Evolutionary conservation across 1,140 invertebrate genomes (phyloP).

Genomic region (Macrocentrus cingulum): DNA sequence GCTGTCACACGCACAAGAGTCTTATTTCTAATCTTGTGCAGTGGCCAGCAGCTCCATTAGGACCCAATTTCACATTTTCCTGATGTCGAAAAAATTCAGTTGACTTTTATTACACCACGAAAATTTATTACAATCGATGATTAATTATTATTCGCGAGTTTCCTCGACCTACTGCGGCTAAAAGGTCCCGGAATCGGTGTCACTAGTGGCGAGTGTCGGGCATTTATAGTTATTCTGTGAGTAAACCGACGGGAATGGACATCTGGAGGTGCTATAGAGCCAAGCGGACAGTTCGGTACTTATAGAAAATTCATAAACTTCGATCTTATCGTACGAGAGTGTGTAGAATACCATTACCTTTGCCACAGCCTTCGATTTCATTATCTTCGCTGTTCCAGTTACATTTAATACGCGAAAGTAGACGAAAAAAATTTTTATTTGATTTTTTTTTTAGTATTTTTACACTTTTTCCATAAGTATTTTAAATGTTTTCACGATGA

Average conservation of each 20-base stretch:
- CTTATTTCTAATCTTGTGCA: constrained; percentile 89
- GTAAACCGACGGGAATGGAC: constrained; percentile 40
- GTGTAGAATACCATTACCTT: constrained; percentile 10
- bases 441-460: too few species aligned
- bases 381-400: not conserved
- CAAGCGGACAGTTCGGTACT: constrained; percentile 39
- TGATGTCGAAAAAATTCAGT: too few species aligned
- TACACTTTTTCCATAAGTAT: not conserved
- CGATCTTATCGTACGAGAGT: constrained; percentile 40
- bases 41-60: constrained; percentile 92
- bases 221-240: constrained; percentile 18
- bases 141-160: not conserved
- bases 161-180: constrained; percentile 10
- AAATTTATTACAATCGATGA: too few species aligned
- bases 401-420: too few species aligned
- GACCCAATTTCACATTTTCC: constrained; percentile 54
- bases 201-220: constrained; percentile 12
- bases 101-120: too few species aligned
- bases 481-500: not conserved
- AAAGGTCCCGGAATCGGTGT: constrained; percentile 4
- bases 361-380: not conserved
- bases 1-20: constrained; percentile 97
- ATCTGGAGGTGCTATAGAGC: constrained; percentile 48
- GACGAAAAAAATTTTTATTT: constrained; percentile 1
- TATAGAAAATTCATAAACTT: constrained; percentile 56